Conservation (phyloP, 2,888 invertebrate genomes). For the Agrypnus murinus region DNA sequence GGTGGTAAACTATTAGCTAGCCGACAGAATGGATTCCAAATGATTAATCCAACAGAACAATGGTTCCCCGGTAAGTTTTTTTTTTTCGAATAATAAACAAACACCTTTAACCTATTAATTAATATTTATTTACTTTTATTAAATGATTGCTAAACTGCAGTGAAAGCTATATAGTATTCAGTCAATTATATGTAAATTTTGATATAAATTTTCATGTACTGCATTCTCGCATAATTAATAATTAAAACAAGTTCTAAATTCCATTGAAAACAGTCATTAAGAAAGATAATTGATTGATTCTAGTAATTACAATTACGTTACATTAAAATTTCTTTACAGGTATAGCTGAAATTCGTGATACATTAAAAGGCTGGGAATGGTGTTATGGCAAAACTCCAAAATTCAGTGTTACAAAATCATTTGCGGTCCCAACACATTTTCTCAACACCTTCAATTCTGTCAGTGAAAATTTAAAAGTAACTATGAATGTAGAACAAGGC, state of each 20-base stretch:
- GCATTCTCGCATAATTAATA: slow-evolving; percentile 15
- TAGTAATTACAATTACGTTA: neutral
- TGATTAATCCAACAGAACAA: slow-evolving; percentile 88
- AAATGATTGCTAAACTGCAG: neutral
- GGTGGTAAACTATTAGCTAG: slow-evolving; percentile 82
- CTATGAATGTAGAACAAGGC: slow-evolving; percentile 79
- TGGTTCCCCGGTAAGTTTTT: slow-evolving; percentile 85
- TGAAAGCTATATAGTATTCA: neutral
- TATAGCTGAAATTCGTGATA: slow-evolving; percentile 79
- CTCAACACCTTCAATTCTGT: slow-evolving; percentile 68
- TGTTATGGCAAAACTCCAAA: slow-evolving; percentile 90
- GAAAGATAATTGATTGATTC: neutral
- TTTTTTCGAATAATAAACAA: neutral
- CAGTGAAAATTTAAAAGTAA: slow-evolving; percentile 76
- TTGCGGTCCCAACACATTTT: slow-evolving; percentile 76
- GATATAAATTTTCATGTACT: slow-evolving; percentile 18
- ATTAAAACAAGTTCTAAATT: slow-evolving; percentile 10
- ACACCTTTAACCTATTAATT: too few species aligned
- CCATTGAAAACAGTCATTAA: slow-evolving; percentile 3
- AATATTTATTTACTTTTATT: neutral
- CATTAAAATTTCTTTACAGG: slow-evolving; percentile 71
- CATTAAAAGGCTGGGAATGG: slow-evolving; percentile 91
- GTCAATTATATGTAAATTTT: slow-evolving; percentile 24
- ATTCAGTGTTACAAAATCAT: slow-evolving; percentile 82
- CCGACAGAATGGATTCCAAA: slow-evolving; percentile 88